Percentiles rank a stretch among this genome's conserved stretches.
Evolutionary conservation across 2,888 invertebrate species (phyloP).

Genomic region (Trilocha varians): DNA sequence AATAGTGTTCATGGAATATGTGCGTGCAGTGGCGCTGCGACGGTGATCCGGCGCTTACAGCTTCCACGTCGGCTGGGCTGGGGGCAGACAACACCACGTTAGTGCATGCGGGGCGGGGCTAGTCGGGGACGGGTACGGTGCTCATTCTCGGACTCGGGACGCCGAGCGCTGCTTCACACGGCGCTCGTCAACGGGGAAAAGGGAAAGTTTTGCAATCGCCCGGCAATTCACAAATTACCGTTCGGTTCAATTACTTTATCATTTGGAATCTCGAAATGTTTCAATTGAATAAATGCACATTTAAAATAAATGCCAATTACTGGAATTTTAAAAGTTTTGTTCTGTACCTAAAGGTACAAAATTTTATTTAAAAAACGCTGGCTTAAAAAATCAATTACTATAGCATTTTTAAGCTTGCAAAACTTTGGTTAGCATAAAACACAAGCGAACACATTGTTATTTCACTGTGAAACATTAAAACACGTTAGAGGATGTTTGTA

Average conservation of each 20-base stretch:
- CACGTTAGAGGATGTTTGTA: constrained; percentile 2
- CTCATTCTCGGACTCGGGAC: constrained; percentile 15
- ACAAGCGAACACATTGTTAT: constrained; percentile 34
- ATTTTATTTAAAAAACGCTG: not conserved
- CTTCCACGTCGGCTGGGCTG: constrained; percentile 67
- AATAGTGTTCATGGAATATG: constrained; percentile 72
- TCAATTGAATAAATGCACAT: not conserved
- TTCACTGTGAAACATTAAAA: constrained; percentile 1
- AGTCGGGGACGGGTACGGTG: constrained; percentile 7
- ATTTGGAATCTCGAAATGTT: no score
- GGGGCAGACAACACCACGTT: constrained; percentile 63
- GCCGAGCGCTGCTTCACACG: constrained; percentile 9
- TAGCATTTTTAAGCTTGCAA: constrained; percentile 47
- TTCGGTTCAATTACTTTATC: no score
- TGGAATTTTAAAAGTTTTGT: constrained; percentile 3
- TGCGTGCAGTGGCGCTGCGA: constrained; percentile 62
- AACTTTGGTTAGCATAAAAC: constrained; percentile 34
- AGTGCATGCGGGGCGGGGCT: constrained; percentile 53
- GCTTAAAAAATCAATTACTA: constrained; percentile 10
- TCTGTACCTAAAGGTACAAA: no score
- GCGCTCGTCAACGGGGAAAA: constrained; percentile 3
- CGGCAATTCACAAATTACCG: no score
- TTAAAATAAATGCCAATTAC: no score
- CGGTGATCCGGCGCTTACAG: constrained; percentile 56
- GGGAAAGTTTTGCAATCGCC: constrained; percentile 38